Conservation (phyloP, 2,113 vertebrate species). For the Struthidea cinerea region DNA sequence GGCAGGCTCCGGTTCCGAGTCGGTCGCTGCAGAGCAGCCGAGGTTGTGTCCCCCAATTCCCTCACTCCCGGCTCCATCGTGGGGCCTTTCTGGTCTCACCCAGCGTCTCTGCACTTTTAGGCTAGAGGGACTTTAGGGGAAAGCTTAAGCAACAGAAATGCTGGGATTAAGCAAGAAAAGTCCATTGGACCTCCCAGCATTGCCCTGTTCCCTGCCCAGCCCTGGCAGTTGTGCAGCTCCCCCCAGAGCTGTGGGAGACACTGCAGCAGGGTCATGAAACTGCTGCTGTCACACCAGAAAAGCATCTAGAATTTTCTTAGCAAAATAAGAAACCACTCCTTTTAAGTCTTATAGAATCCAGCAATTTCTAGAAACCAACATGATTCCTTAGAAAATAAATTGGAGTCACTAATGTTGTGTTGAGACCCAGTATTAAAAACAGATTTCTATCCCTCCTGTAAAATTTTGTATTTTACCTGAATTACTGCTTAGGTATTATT, state of each 20-base stretch:
- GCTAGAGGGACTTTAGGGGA: not conserved
- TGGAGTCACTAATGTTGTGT: not conserved
- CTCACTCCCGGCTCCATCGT: fast-evolving
- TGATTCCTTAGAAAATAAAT: not conserved
- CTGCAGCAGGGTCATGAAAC: not conserved
- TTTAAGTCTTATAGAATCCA: not conserved
- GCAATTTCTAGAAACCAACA: not conserved
- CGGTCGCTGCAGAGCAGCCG: fast-evolving
- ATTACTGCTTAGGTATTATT: not conserved
- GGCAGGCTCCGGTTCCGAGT: not conserved
- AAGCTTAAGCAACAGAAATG: not conserved
- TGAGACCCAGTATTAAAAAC: not conserved
- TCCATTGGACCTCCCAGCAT: not conserved
- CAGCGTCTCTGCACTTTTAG: not conserved
- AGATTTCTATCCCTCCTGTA: not conserved
- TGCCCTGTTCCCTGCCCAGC: not conserved
- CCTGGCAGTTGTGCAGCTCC: not conserved
- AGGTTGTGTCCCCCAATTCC: not conserved
- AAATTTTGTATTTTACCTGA: not conserved
- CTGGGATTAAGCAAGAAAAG: not conserved
- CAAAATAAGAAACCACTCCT: not conserved
- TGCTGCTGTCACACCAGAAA: not conserved
- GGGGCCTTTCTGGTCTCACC: not conserved
- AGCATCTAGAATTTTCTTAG: not conserved
- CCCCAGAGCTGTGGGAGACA: not conserved